Evolutionary conservation across 2,888 invertebrate species (phyloP).

Genomic region (Galeopsomyia nigrocyanea): DNA sequence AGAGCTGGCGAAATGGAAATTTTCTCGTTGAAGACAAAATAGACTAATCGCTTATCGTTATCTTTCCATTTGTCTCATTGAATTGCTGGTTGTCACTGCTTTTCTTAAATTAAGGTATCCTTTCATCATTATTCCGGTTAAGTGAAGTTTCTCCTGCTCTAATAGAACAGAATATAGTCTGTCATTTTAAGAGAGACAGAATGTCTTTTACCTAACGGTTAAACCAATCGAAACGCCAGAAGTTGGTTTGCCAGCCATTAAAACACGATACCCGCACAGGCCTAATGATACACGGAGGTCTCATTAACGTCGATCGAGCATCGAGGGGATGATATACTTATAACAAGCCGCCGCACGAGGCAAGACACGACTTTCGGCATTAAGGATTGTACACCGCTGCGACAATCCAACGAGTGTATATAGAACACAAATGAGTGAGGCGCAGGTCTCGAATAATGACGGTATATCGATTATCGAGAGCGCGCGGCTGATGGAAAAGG

Average conservation of each 20-base stretch:
- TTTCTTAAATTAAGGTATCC: too few species aligned
- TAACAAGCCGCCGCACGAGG: background rate
- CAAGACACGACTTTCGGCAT: slow-evolving; percentile 8
- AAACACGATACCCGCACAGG: background rate
- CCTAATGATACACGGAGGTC: slow-evolving; percentile 9
- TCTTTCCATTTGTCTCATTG: slow-evolving; percentile 40
- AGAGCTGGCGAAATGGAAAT: slow-evolving; percentile 15
- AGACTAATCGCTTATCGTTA: slow-evolving; percentile 32
- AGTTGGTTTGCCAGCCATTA: background rate
- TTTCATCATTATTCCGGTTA: too few species aligned
- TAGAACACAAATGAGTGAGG: background rate
- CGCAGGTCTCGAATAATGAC: slow-evolving; percentile 35
- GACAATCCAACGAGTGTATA: background rate
- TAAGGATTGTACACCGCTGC: background rate
- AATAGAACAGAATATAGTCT: too few species aligned
- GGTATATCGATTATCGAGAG: slow-evolving; percentile 45
- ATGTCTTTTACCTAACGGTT: too few species aligned
- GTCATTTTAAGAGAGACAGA: too few species aligned
- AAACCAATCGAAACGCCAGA: too few species aligned
- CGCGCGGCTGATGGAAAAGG: background rate
- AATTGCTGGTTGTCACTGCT: slow-evolving; percentile 1
- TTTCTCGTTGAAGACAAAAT: slow-evolving; percentile 12
- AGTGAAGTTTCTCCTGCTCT: too few species aligned
- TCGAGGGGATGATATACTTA: background rate
- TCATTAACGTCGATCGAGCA: slow-evolving; percentile 33